phyloP scores from a whole-genome alignment of 1,140 invertebrate genomes.

The Sesamia nonagrioides region DNA sequence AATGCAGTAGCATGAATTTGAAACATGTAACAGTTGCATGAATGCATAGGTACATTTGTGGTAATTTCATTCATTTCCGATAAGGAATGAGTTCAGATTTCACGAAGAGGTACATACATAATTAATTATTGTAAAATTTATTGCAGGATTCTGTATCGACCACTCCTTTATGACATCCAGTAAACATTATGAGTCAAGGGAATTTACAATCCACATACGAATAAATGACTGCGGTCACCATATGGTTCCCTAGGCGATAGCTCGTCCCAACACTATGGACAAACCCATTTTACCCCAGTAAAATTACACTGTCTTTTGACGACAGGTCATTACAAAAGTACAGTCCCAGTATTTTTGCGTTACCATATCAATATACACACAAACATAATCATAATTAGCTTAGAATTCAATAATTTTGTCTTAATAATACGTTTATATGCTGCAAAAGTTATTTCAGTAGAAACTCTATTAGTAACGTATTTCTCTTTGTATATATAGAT shows the following conservation, averaged over 20 bases:
- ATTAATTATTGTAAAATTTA: not conserved
- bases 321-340: not conserved
- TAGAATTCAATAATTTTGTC: not conserved
- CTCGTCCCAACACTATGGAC: not conserved
- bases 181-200: not conserved
- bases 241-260: not conserved
- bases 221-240: too few relatives aligned
- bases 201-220: not conserved
- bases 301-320: not conserved
- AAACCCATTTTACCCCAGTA: not conserved
- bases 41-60: constrained; percentile 8
- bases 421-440: not conserved
- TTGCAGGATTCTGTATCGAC: not conserved
- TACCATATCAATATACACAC: not conserved
- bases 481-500: not conserved
- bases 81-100: constrained; percentile 1
- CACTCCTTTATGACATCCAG: not conserved
- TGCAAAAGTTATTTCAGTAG: not conserved
- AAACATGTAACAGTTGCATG: constrained; percentile 34
- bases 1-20: constrained; percentile 32
- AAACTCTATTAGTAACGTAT: constrained; percentile 7
- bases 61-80: constrained; percentile 23
- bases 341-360: not conserved
- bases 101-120: not conserved
- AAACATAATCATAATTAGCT: too few relatives aligned